phyloP scores from a whole-genome alignment of 2,797 vertebrate species.

The Mus spretus region DNA sequence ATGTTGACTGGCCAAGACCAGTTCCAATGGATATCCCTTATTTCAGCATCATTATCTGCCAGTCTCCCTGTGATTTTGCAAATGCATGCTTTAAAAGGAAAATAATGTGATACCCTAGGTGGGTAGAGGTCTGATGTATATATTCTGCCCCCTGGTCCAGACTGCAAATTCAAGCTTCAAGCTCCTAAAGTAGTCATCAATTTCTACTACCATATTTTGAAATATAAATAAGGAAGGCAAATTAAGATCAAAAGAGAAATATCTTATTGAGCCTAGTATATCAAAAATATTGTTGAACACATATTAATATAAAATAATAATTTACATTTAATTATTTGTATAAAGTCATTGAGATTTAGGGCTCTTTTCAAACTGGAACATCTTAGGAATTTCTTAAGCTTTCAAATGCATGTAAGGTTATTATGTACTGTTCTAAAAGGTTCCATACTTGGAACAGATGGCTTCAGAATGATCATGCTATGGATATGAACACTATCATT shows the following conservation, averaged over 20 bases:
- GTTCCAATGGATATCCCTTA: too few relatives aligned
- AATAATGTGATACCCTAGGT: neutral
- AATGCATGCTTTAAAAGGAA: neutral
- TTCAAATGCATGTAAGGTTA: neutral
- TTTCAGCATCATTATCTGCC: neutral
- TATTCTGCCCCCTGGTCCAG: neutral
- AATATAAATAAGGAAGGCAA: neutral
- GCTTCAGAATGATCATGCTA: neutral
- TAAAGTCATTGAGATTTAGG: neutral
- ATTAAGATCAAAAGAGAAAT: constrained; percentile 3
- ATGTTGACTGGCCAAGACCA: neutral
- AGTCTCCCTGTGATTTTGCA: neutral
- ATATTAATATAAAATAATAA: neutral
- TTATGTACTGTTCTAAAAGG: neutral
- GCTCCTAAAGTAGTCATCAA: neutral
- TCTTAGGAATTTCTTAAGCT: neutral
- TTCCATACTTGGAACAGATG: neutral
- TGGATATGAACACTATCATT: neutral
- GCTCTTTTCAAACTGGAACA: neutral
- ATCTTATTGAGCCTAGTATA: neutral
- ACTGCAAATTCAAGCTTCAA: neutral
- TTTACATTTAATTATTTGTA: neutral
- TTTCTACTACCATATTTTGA: constrained; percentile 21
- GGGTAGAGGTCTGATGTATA: neutral
- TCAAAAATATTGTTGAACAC: constrained; percentile 40